A percentile compares a stretch with the other conserved stretches of the same genome.
phyloP scores from a whole-genome alignment of 2,888 invertebrate species.

The Autographa gamma region DNA sequence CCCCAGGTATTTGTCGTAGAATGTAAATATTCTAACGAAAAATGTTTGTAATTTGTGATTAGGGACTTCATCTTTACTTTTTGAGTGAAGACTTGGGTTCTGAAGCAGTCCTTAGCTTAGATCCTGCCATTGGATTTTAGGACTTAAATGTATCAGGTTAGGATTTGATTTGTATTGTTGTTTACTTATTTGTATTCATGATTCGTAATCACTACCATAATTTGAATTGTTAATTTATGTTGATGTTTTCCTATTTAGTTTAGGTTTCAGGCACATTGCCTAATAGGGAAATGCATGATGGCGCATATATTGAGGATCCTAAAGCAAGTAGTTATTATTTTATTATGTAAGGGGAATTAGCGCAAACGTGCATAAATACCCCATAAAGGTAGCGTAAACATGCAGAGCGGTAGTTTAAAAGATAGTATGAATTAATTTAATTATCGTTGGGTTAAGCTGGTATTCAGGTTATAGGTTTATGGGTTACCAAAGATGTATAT shows the following conservation, averaged over 20 bases:
- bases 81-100: not conserved
- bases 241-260: slow-evolving; percentile 16
- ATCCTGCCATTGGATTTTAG: not conserved
- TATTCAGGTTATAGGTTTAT: too few relatives aligned
- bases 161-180: not conserved
- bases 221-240: slow-evolving; percentile 28
- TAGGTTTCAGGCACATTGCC: not conserved
- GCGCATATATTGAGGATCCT: not conserved
- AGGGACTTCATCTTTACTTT: slow-evolving; percentile 8
- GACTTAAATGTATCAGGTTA: not conserved
- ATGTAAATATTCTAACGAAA: slow-evolving; percentile 22
- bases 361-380: too few relatives aligned
- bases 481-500: too few relatives aligned
- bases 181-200: slow-evolving; percentile 6
- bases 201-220: slow-evolving; percentile 16
- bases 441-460: too few relatives aligned
- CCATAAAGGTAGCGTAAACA: too few relatives aligned
- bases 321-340: not conserved
- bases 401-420: too few relatives aligned
- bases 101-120: not conserved
- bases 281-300: not conserved
- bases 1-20: slow-evolving; percentile 27
- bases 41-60: slow-evolving; percentile 7
- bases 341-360: too few relatives aligned
- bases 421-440: too few relatives aligned